Evolutionary conservation across 2,113 vertebrate species (phyloP).

Genomic region (Spheniscus mendiculus): DNA sequence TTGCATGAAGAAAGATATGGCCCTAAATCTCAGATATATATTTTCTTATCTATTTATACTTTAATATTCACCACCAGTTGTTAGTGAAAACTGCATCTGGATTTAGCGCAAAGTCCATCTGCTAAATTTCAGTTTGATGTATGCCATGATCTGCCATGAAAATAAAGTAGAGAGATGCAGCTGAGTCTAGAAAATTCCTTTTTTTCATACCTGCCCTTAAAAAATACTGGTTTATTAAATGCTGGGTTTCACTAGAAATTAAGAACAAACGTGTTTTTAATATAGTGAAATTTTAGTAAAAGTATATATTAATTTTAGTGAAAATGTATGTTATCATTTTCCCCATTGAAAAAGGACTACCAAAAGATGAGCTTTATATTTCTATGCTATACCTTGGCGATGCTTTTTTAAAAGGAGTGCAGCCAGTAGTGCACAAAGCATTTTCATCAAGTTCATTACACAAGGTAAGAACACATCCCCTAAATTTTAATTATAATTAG

Average conservation of each 20-base stretch:
- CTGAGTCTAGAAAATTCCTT: background rate
- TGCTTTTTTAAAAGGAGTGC: slow-evolving; percentile 26
- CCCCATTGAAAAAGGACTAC: background rate
- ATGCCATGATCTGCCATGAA: background rate
- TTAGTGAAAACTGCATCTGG: background rate
- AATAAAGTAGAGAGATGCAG: background rate
- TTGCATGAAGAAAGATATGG: background rate
- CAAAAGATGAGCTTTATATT: slow-evolving; percentile 8
- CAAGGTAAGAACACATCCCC: slow-evolving; percentile 3
- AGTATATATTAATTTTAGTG: background rate
- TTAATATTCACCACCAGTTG: background rate
- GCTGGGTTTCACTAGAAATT: background rate
- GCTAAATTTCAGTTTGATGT: background rate
- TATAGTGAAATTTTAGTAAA: background rate
- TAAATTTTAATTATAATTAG: slow-evolving; percentile 36
- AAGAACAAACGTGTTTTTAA: background rate
- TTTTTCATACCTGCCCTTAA: background rate
- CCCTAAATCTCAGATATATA: background rate
- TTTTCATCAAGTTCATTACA: slow-evolving; percentile 41
- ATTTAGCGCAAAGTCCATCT: background rate
- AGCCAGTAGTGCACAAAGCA: slow-evolving; percentile 7
- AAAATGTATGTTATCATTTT: background rate
- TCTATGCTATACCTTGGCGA: background rate
- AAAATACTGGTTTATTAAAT: background rate
- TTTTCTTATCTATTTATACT: background rate